These are phyloP conservation scores for Anniella stebbinsi DNA, from an alignment of 2,797 vertebrate species.

Conservation along the genomic window DNA sequence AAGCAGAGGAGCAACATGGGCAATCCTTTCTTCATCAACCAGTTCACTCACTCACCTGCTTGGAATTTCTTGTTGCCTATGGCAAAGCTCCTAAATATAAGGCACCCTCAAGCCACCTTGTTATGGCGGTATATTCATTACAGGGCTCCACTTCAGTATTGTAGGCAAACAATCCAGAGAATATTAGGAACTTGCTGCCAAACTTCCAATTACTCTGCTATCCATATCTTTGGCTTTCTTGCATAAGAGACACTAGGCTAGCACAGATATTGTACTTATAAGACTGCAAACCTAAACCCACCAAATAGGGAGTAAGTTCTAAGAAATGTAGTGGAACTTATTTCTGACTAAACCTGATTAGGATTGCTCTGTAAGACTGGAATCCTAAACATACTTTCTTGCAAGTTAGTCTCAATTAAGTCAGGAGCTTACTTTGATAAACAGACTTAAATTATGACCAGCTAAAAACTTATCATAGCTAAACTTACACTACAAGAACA, in stretches of 20 bases:
- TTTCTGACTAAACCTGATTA: not conserved
- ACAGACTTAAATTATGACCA: not conserved
- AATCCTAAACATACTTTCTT: not conserved
- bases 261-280: not conserved
- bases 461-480: not conserved
- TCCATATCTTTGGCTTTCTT: not conserved
- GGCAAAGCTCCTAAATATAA: not conserved
- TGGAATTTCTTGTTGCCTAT: not conserved
- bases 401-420: not conserved
- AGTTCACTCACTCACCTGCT: not conserved
- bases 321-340: not conserved
- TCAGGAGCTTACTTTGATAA: not conserved
- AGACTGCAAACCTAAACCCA: not conserved
- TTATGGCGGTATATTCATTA: not conserved
- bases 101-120: not conserved
- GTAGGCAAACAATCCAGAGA: not conserved
- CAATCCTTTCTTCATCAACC: not conserved
- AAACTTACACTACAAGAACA: not conserved
- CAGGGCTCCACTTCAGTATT: not conserved
- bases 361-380: not conserved
- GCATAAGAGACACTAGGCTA: too few relatives aligned
- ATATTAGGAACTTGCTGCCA: not conserved
- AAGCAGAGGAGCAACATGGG: not conserved
- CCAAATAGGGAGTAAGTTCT: not conserved
- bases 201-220: not conserved